Percentiles rank a stretch among this genome's conserved stretches.
phyloP scores from a whole-genome alignment of 2,113 vertebrate genomes.

The Motacilla alba region DNA sequence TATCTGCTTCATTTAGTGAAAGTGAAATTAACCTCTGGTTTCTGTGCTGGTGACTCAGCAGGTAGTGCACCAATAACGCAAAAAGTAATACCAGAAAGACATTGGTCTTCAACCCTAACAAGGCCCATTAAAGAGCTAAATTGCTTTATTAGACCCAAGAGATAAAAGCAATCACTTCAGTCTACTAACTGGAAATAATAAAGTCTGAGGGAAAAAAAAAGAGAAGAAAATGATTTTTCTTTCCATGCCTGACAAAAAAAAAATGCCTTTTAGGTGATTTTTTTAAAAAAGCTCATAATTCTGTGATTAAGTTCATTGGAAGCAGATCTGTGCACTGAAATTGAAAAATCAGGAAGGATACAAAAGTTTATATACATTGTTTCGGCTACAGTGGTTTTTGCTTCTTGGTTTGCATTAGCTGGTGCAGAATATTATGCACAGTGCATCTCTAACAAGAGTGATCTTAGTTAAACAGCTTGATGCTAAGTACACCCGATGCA shows the following conservation, averaged over 20 bases:
- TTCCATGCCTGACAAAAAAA: slow-evolving; percentile 2
- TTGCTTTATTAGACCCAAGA: slow-evolving; percentile 73
- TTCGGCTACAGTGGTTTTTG: background rate
- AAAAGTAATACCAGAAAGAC: slow-evolving; percentile 62
- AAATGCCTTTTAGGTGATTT: background rate
- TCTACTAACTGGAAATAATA: slow-evolving; percentile 67
- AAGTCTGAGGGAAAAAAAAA: background rate
- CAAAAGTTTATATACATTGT: background rate
- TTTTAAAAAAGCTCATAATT: background rate
- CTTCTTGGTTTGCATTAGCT: background rate
- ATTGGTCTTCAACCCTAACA: slow-evolving; percentile 71
- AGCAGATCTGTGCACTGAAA: background rate
- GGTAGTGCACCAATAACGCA: slow-evolving; percentile 64
- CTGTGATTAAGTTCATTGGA: background rate
- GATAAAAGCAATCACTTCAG: slow-evolving; percentile 68
- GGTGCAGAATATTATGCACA: background rate
- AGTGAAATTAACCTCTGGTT: slow-evolving; percentile 77
- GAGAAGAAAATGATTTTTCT: slow-evolving; percentile 21
- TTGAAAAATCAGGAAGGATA: background rate
- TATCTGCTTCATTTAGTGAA: slow-evolving; percentile 78
- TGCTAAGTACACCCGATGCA: slow-evolving; percentile 23
- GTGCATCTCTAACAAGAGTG: background rate
- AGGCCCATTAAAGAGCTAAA: slow-evolving; percentile 70
- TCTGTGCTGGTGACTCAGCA: slow-evolving; percentile 75
- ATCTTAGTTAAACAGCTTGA: slow-evolving; percentile 32